These are phyloP conservation scores for Cancer borealis DNA, from an alignment of 2,888 invertebrate species.

Conservation along the genomic window DNA sequence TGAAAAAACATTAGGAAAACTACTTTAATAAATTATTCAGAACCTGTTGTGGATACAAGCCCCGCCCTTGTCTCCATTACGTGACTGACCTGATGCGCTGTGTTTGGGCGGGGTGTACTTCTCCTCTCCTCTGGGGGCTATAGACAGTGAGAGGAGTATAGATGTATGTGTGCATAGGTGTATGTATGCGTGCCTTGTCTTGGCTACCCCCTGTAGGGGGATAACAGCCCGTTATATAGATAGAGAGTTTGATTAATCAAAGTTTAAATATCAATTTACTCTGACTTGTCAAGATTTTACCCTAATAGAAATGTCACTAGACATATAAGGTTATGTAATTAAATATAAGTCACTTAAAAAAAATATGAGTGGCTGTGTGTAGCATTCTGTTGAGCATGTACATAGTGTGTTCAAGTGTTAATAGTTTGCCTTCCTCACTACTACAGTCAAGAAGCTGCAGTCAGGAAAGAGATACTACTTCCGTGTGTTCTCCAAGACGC, in stretches of 20 bases:
- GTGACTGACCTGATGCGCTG: no score
- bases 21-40: no score
- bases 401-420: not conserved
- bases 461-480: constrained; percentile 95
- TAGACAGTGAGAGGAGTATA: no score
- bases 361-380: not conserved
- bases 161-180: no score
- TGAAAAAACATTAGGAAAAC: no score
- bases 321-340: not conserved
- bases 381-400: not conserved
- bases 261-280: not conserved
- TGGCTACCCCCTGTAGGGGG: no score
- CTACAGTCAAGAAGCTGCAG: constrained; percentile 93
- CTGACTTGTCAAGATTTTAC: not conserved
- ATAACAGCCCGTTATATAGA: no score
- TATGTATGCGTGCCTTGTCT: no score
- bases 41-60: no score
- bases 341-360: not conserved
- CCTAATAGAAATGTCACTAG: not conserved
- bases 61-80: no score
- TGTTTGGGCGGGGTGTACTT: no score
- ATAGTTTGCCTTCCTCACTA: not conserved
- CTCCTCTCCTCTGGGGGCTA: no score
- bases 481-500: constrained; percentile 92
- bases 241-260: not conserved